Evolutionary conservation across 2,888 invertebrate species (phyloP), one percentile per base, ranked within the genome.

Genomic region (Troilus luridus): DNA sequence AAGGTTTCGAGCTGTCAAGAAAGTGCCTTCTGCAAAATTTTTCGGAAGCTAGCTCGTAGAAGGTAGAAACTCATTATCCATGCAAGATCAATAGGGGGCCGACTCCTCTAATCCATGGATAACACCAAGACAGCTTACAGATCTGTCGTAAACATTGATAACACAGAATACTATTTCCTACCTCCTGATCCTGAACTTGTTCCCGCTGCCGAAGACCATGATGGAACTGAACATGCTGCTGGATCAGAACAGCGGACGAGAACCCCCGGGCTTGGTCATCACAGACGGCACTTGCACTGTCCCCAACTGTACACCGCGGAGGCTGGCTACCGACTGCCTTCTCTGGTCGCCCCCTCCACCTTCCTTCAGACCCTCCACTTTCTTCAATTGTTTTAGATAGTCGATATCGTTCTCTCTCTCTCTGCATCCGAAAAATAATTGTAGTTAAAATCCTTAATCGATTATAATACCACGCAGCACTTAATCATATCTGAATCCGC

Each of bases 201-300:
- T 93, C 56, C 93, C 93, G 92, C 93, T 93, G 59, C 94, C 94
- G 92, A 94, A 94, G 77, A 94, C 94, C 94, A 94, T 94, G 91
- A 92, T 93, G 92, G 92, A 92, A 91, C 91, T 91, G 91, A 93
- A 92, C 93, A 93, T 93, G 81, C 88, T 89, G 60, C 62, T 21
- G 59, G 21, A 58, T 60, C n/a, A 85, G 11, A 64, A 64, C 90
- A 56, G 72, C 64, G 56, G 41, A 54, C 2, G 72, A 64, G 72
- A 72, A 59, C 91, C 77, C 91, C 88, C 91, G 91, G 88, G n/a
- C 24, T 72, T 77, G 88, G n/a, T 56, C 85, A 85, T 85, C 85
- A 85, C 85, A 85, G 56, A 58, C 56, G 85, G 56, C 85, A 85
- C 60, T 58, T 6, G 17, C 56, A 58, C 88, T 77, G 1, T n/a